Evolutionary conservation across 2,797 vertebrate species (phyloP), one percentile per base, ranked within the genome.

Genomic region (Melanotaenia parkinsoni): DNA sequence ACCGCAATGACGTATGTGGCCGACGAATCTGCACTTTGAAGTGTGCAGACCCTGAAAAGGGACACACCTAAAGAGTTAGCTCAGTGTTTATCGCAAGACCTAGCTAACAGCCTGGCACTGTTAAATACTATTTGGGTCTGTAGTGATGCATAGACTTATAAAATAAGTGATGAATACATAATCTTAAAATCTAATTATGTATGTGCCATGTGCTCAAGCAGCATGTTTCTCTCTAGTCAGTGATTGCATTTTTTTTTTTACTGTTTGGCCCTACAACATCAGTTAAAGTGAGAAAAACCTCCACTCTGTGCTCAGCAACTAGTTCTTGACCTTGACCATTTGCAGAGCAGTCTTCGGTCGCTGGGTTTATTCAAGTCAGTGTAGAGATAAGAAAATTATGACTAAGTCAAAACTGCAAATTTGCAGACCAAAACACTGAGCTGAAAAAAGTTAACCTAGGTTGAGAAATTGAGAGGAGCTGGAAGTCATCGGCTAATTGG

Each of bases 81-180:
- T 72, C 26, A 47, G 30, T 59, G 45, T 76, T 79, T 67, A 79
- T 67, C 83, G 22, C 32, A 63, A n/a, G 33, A 71, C 45, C 24
- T 20, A 57, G 67, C 66, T 32, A 63, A 22, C 65, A 9, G 58
- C 50, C 45, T 40, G 26, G 67, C 61, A 76, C 45, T 67, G 43
- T 16, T 13, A 63, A 45, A n/a, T n/a, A 61, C 2, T 5, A 20
- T 8, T 16, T 35, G n/a, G 26, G 8, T 22, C 28, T 20, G 24
- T 18, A 13, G 11, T 53, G 12, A 30, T 51, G 58, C 26, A 26
- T 18, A 3, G 28, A 35, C 37, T 20, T 62, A 28, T 63, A 5
- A 32, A n/a, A 43, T 30, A 16, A 32, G 26, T 20, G 12, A 63
- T 63, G 20, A 63, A 26, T 30, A 20, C 45, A 11, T 24, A 37